phyloP scores from a whole-genome alignment of 2,797 vertebrate species.

The Anableps anableps region DNA sequence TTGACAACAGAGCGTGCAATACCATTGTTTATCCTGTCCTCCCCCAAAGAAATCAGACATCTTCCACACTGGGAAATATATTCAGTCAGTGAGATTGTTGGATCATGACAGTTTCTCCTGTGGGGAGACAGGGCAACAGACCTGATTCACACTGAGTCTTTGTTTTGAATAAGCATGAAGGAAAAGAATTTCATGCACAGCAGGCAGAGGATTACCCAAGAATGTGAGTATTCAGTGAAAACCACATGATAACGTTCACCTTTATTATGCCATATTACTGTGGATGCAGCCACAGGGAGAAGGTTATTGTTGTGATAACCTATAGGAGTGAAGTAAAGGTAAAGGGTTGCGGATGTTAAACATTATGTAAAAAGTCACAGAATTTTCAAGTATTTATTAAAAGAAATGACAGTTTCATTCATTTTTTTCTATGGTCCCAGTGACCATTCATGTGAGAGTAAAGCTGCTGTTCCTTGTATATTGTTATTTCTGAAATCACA shows the following conservation, averaged over 20 bases:
- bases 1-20: background rate
- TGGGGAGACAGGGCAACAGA: background rate
- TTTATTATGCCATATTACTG: background rate
- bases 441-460: background rate
- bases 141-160: background rate
- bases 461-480: background rate
- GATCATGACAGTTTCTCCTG: background rate
- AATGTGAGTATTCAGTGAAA: background rate
- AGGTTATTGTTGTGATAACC: background rate
- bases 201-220: conserved; percentile 1
- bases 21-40: background rate
- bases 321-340: background rate
- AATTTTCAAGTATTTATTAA: background rate
- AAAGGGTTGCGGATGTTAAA: background rate
- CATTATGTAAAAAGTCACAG: background rate
- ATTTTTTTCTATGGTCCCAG: background rate
- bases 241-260: background rate
- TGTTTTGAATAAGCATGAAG: conserved; percentile 16
- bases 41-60: background rate
- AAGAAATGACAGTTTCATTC: background rate
- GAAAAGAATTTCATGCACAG: background rate
- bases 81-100: background rate
- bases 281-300: background rate
- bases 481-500: background rate
- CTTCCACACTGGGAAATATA: background rate